Conservation (phyloP, 2,113 vertebrate species). For the Semnornis frantzii region DNA sequence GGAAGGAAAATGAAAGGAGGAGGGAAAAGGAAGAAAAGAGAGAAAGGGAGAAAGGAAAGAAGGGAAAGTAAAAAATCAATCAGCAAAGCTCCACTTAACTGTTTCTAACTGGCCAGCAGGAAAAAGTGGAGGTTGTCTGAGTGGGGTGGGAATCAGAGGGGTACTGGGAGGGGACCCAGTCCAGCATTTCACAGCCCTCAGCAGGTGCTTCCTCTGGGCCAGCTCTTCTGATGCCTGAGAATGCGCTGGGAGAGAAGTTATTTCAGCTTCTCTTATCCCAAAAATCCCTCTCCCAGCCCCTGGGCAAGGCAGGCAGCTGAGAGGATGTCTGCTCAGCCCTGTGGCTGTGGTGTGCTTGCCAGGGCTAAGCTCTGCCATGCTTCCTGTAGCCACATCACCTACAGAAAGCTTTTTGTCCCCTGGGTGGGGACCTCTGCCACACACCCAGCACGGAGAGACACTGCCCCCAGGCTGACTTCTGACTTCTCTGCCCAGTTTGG, state of each 20-base stretch:
- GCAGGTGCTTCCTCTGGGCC: not conserved
- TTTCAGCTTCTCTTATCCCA: not conserved
- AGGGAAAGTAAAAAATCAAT: no score
- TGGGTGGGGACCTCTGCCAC: not conserved
- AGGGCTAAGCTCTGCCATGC: not conserved
- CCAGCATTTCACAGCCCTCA: fast-evolving
- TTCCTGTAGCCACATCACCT: fast-evolving
- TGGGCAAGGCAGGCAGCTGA: not conserved
- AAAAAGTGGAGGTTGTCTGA: not conserved
- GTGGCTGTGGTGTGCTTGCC: not conserved
- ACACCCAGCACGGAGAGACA: fast-evolving
- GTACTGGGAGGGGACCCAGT: fast-evolving
- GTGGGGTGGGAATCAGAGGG: not conserved
- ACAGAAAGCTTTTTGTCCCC: fast-evolving
- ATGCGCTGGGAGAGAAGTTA: not conserved
- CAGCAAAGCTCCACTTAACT: fast-evolving
- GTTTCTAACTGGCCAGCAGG: not conserved
- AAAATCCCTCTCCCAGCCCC: not conserved
- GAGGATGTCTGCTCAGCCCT: fast-evolving
- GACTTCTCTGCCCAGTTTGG: fast-evolving
- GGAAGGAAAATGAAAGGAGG: no score
- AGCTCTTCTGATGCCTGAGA: not conserved
- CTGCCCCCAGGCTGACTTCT: not conserved
- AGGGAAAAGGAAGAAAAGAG: no score
- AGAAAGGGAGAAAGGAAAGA: no score